A percentile compares a stretch with the other conserved stretches of the same genome.
These are phyloP conservation scores for Calephelis nemesis DNA, from an alignment of 1,140 invertebrate species.

Conservation along the genomic window DNA sequence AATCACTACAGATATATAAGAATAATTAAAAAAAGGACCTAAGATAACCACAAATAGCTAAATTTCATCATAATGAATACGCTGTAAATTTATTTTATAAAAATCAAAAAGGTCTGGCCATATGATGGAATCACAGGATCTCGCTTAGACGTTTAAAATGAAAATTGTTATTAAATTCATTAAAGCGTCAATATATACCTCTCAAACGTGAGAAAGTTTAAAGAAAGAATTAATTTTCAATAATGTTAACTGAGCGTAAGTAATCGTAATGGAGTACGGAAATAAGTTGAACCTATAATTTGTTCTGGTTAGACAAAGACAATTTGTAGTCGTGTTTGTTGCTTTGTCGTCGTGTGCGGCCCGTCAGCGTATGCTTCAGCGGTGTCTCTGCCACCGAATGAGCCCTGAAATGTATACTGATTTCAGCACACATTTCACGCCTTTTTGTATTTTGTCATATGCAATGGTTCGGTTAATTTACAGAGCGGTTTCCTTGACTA, in stretches of 20 bases:
- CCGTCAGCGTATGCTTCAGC: slow-evolving; percentile 66
- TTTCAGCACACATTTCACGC: slow-evolving; percentile 70
- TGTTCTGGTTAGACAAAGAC: slow-evolving; percentile 27
- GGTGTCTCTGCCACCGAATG: slow-evolving; percentile 62
- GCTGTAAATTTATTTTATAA: too few relatives aligned
- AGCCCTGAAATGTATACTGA: slow-evolving; percentile 63
- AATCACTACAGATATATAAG: too few relatives aligned
- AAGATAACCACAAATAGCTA: too few relatives aligned
- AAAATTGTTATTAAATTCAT: slow-evolving; percentile 24
- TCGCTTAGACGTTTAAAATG: slow-evolving; percentile 9
- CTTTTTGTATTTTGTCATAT: slow-evolving; percentile 50
- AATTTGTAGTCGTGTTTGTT: slow-evolving; percentile 21
- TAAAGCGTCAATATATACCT: slow-evolving; percentile 12
- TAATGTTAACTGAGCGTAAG: slow-evolving; percentile 8
- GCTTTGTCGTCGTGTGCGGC: slow-evolving; percentile 63
- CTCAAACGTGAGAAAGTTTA: slow-evolving; percentile 16
- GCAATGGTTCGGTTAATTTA: slow-evolving; percentile 50
- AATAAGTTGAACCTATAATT: slow-evolving; percentile 26
- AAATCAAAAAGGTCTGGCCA: too few relatives aligned
- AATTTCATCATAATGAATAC: too few relatives aligned
- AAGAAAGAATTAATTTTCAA: slow-evolving; percentile 15
- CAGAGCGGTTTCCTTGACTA: slow-evolving; percentile 39
- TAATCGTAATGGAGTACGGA: slow-evolving; percentile 25
- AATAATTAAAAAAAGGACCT: too few relatives aligned
- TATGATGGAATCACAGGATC: too few relatives aligned